phyloP scores from a whole-genome alignment of 2,888 invertebrate species.

The Cheilosia soror region DNA sequence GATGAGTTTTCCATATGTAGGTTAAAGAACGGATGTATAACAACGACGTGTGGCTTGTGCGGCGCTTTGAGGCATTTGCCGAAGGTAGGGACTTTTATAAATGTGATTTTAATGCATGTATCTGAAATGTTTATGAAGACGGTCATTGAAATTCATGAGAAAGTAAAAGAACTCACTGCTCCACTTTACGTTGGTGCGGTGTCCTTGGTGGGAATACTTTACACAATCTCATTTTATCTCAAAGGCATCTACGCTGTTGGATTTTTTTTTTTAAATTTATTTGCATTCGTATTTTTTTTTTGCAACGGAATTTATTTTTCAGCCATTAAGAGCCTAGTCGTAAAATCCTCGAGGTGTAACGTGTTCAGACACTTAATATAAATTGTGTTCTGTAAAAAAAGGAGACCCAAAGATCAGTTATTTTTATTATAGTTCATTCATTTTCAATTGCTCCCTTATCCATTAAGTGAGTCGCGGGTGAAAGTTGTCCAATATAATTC shows the following conservation, averaged over 20 bases:
- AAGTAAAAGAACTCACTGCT: background rate
- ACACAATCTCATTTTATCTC: background rate
- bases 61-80: constrained; percentile 20
- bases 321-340: too few species aligned
- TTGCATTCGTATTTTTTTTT: background rate
- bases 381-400: too few species aligned
- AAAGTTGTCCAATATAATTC: too few species aligned
- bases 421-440: too few species aligned
- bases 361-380: too few species aligned
- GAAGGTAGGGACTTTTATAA: constrained; percentile 16
- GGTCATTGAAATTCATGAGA: background rate
- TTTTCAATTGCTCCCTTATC: too few species aligned
- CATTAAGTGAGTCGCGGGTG: too few species aligned
- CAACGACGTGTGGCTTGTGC: constrained; percentile 31
- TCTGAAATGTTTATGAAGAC: constrained; percentile 1
- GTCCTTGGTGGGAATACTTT: constrained; percentile 12
- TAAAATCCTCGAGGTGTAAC: too few species aligned
- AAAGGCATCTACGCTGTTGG: background rate
- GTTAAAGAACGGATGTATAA: constrained; percentile 65
- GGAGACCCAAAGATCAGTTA: too few species aligned
- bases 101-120: constrained; percentile 34
- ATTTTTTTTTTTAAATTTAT: background rate
- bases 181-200: background rate
- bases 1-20: constrained; percentile 64
- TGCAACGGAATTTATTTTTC: too few species aligned